Evolutionary conservation across 2,797 vertebrate species (phyloP).

Genomic region (Denticeps clupeoides): DNA sequence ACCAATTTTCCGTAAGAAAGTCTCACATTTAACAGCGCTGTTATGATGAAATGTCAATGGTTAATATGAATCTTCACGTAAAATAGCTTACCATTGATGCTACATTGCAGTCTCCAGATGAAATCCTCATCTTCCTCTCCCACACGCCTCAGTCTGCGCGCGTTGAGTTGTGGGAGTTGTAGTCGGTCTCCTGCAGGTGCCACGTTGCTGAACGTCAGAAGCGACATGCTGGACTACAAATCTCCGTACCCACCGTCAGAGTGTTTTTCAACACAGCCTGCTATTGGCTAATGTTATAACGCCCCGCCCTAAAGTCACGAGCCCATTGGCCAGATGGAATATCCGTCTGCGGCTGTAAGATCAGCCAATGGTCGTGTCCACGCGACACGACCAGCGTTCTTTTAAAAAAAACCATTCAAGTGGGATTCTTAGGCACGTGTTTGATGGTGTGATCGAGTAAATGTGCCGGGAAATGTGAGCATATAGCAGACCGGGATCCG

Average conservation of each 20-base stretch:
- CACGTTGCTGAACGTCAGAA: background rate
- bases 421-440: conserved; percentile 36
- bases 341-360: background rate
- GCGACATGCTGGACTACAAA: background rate
- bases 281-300: background rate
- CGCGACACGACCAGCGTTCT: too few relatives aligned
- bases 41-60: background rate
- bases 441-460: conserved; percentile 27
- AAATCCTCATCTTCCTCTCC: conserved; percentile 42
- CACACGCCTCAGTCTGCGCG: conserved; percentile 17
- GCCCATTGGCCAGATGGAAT: background rate
- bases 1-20: background rate
- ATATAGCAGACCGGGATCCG: too few relatives aligned
- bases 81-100: conserved; percentile 39
- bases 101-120: conserved; percentile 41
- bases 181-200: conserved; percentile 21
- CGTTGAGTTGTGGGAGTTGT: conserved; percentile 43
- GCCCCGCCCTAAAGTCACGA: too few relatives aligned
- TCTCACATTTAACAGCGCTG: background rate
- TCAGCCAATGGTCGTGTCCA: background rate
- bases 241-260: conserved; percentile 5
- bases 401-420: conserved; percentile 26
- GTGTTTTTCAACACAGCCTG: conserved; percentile 1
- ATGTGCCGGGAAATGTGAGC: background rate
- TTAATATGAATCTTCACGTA: background rate